Evolutionary conservation across 1,140 invertebrate species (phyloP), one percentile per base, ranked within the genome.

Genomic region (Drosophila sucinea): DNA sequence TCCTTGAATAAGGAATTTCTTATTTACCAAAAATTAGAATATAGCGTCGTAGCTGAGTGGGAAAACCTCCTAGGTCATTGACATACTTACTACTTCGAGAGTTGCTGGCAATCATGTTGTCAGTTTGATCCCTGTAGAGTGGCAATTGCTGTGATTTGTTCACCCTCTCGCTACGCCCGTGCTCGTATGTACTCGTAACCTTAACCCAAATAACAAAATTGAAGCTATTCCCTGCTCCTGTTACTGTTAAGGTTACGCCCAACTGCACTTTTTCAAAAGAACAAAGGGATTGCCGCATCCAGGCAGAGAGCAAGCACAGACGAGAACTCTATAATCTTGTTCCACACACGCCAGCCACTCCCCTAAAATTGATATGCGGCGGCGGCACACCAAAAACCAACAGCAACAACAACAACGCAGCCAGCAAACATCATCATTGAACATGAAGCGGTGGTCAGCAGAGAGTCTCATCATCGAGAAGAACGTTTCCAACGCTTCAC

Each of bases 351-450:
- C 83, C 87, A 79, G 83, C 83, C 83, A 87, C 83, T 87, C 83
- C 83, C 83, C 83, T 89, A 87, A 87, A 58, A 87, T 87, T 87
- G 84, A 87, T 87, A 87, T 83, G 83, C 83, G 60, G 69, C 64
- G 67, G 44, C 44, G 44, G 44, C 44, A 51, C 44, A 51, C 44
- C 44, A 51, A 51, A 17, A 51, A 51, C 77, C 83, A 76, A 79
- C 76, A 56, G 65, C 68, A 47, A 62, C 81, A 85, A 86, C 82
- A 79, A 79, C 79, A 76, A 75, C 79, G 87, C 82, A 79, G 83
- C 69, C 72, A 58, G 62, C 83, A 87, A 87, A 87, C 83, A 87
- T 81, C 76, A 81, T 87, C 77, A 89, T 87, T 81, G 73, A 81
- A 83, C 77, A 89, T 87, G 76, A 72, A 74, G 72, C 72, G 74